These are phyloP conservation scores for Choristoneura rosaceana DNA, from an alignment of 2,888 invertebrate species.

Conservation along the genomic window DNA sequence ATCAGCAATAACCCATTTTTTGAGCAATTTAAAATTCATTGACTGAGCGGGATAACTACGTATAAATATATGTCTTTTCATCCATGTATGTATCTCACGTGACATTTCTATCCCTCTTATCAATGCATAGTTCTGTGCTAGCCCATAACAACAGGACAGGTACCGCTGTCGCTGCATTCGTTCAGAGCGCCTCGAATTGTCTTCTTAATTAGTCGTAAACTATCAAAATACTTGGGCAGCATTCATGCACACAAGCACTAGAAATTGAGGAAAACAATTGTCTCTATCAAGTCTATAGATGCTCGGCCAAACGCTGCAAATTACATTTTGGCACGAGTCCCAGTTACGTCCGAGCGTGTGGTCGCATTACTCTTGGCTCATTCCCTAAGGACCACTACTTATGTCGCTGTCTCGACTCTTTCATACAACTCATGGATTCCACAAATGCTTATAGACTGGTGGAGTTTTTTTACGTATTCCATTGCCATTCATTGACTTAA, in stretches of 20 bases:
- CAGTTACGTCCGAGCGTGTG: conserved; percentile 28
- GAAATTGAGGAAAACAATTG: conserved; percentile 34
- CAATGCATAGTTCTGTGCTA: no score
- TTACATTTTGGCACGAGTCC: conserved; percentile 35
- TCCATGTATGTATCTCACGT: no score
- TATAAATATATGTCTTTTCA: no score
- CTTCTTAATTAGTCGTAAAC: not conserved
- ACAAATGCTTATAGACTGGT: conserved; percentile 45
- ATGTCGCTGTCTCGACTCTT: conserved; percentile 59
- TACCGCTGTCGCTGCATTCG: not conserved
- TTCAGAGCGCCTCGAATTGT: not conserved
- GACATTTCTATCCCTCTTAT: no score
- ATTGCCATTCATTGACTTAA: conserved; percentile 13
- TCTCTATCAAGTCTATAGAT: conserved; percentile 28
- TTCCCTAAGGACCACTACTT: conserved; percentile 63
- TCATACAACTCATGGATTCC: conserved; percentile 56
- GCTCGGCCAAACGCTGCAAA: conserved; percentile 32
- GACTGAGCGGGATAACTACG: no score
- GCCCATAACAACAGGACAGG: not conserved
- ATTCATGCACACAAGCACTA: not conserved
- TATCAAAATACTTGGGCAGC: not conserved
- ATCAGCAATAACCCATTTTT: no score
- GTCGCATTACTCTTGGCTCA: conserved; percentile 44
- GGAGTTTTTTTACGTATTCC: conserved; percentile 24
- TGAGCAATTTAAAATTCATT: no score